Percentiles rank a stretch among this genome's conserved stretches.
Evolutionary conservation across 2,797 vertebrate genomes (phyloP).

Genomic region (Pteropus rufus): DNA sequence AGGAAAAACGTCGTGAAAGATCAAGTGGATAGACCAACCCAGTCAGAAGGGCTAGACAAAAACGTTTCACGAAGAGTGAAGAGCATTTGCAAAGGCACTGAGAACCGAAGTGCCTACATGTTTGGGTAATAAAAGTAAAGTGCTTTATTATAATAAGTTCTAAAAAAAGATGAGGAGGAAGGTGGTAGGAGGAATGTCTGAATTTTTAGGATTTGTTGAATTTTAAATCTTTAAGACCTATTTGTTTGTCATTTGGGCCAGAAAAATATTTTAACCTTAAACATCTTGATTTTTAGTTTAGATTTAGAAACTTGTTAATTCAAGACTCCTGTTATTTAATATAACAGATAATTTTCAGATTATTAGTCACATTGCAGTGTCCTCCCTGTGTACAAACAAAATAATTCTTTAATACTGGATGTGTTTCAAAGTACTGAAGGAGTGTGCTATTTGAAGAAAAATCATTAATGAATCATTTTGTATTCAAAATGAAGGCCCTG

Average conservation of each 20-base stretch:
- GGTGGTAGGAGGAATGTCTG: not conserved
- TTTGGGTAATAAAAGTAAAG: not conserved
- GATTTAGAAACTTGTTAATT: not conserved
- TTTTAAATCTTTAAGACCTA: not conserved
- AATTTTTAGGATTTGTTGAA: not conserved
- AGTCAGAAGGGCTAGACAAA: not conserved
- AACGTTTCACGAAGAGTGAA: not conserved
- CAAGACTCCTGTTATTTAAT: not conserved
- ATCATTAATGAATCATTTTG: not conserved
- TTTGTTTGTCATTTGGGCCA: not conserved
- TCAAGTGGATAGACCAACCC: not conserved
- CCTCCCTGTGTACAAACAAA: not conserved
- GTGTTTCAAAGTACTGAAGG: not conserved
- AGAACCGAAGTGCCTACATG: not conserved
- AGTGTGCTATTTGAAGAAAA: not conserved
- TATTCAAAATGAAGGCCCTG: not conserved
- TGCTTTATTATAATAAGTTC: not conserved
- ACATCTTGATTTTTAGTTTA: not conserved
- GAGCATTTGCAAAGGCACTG: not conserved
- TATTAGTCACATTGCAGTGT: not conserved
- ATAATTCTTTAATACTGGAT: not conserved
- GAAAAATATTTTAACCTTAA: not conserved
- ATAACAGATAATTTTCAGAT: not conserved
- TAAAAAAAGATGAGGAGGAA: not conserved
- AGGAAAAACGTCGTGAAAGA: not conserved